A percentile compares a stretch with the other conserved stretches of the same genome.
These are phyloP conservation scores for Chaetodon auriga DNA, from an alignment of 2,113 vertebrate species.

Conservation along the genomic window DNA sequence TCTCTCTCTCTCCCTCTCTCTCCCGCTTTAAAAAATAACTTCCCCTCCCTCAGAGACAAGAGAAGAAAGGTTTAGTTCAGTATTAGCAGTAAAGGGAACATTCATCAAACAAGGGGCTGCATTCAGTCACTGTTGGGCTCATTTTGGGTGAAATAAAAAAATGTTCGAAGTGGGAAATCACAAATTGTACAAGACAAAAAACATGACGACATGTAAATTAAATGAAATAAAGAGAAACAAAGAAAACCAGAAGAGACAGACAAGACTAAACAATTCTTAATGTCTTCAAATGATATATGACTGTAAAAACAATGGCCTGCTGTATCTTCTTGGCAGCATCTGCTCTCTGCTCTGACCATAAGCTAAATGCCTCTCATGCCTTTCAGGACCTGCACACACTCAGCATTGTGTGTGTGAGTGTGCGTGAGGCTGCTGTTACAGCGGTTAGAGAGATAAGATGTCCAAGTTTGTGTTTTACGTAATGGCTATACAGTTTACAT, in stretches of 20 bases:
- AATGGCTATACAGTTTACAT: slow-evolving; percentile 65
- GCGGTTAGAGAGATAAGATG: slow-evolving; percentile 79
- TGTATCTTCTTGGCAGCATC: slow-evolving; percentile 29
- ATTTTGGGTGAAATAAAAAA: slow-evolving; percentile 43
- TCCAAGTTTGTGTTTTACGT: slow-evolving; percentile 75
- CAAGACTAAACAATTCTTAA: slow-evolving; percentile 1
- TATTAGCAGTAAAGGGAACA: slow-evolving; percentile 64
- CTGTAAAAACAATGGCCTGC: slow-evolving; percentile 12
- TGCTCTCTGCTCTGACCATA: neutral
- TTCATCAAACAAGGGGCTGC: slow-evolving; percentile 65
- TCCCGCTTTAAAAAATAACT: slow-evolving; percentile 41
- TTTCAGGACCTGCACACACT: slow-evolving; percentile 46
- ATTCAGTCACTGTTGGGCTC: slow-evolving; percentile 57
- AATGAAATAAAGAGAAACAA: slow-evolving; percentile 19
- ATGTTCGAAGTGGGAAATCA: slow-evolving; percentile 31
- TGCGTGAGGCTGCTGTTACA: slow-evolving; percentile 65
- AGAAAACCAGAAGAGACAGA: slow-evolving; percentile 6
- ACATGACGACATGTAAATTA: slow-evolving; percentile 40
- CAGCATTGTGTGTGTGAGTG: slow-evolving; percentile 21
- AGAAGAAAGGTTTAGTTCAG: slow-evolving; percentile 61
- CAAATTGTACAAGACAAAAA: slow-evolving; percentile 53
- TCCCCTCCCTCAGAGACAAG: slow-evolving; percentile 50
- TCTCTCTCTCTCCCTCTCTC: slow-evolving; percentile 38
- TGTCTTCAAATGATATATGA: slow-evolving; percentile 13
- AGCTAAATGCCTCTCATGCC: slow-evolving; percentile 8